These are phyloP conservation scores for Nesospiza acunhae DNA, from an alignment of 2,113 vertebrate genomes.

Conservation along the genomic window DNA sequence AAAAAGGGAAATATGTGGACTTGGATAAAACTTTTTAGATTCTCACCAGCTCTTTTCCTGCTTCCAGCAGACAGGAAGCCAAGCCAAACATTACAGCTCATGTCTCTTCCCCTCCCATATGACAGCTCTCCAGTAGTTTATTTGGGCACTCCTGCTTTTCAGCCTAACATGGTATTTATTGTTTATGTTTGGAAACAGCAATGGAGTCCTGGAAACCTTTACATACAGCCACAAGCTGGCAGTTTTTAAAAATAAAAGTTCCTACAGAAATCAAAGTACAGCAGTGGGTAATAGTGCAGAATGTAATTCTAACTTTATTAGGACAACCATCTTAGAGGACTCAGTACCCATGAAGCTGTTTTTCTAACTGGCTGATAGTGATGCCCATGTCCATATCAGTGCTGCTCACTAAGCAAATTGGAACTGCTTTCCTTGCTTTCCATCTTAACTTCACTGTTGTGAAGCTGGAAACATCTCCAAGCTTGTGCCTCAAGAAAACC, in stretches of 20 bases:
- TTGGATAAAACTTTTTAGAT: constrained; percentile 33
- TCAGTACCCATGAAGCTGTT: not conserved
- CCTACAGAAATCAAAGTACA: not conserved
- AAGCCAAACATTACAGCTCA: constrained; percentile 52
- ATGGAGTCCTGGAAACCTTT: not conserved
- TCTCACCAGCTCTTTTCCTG: constrained; percentile 50
- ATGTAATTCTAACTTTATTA: not conserved
- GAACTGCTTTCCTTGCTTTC: not conserved
- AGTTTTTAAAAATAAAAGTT: not conserved
- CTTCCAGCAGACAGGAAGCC: constrained; percentile 46
- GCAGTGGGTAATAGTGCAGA: not conserved
- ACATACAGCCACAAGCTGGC: not conserved
- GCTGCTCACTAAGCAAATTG: not conserved
- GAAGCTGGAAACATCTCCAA: not conserved
- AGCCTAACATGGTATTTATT: not conserved
- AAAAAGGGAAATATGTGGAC: constrained; percentile 5
- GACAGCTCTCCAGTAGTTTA: not conserved
- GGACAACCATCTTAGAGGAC: not conserved
- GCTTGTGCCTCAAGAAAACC: not conserved
- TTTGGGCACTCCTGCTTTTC: not conserved
- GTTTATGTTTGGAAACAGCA: not conserved
- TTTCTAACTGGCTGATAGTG: not conserved
- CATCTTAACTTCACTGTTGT: not conserved
- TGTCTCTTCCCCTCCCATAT: constrained; percentile 4
- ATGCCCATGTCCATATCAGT: not conserved